A percentile compares a stretch with the other conserved stretches of the same genome.
These are phyloP conservation scores for Gopherus evgoodei DNA, from an alignment of 2,113 vertebrate species.

Conservation along the genomic window DNA sequence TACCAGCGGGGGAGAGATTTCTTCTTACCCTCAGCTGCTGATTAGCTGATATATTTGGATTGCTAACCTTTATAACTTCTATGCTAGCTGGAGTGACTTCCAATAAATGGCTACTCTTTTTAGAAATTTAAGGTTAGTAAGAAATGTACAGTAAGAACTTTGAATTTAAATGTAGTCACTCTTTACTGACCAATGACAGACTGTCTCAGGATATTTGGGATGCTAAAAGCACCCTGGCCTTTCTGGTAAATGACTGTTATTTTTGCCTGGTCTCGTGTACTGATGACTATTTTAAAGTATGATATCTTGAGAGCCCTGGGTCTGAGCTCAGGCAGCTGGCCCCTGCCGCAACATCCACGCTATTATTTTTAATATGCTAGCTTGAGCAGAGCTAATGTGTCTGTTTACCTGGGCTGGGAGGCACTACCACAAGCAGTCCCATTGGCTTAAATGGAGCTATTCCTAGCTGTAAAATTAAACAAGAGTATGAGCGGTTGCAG, in stretches of 20 bases:
- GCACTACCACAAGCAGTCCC: not conserved
- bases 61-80: conserved; percentile 67
- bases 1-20: conserved; percentile 63
- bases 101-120: conserved; percentile 56
- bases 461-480: not conserved
- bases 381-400: not conserved
- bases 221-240: conserved; percentile 1
- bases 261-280: conserved; percentile 32
- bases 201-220: conserved; percentile 31
- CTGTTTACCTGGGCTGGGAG: not conserved
- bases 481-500: not conserved
- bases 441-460: not conserved
- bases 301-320: conserved; percentile 21
- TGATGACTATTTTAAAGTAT: conserved; percentile 44
- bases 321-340: not conserved
- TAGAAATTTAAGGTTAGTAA: conserved; percentile 59
- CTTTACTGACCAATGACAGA: conserved; percentile 22
- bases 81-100: conserved; percentile 36
- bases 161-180: conserved; percentile 55
- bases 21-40: conserved; percentile 52
- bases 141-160: conserved; percentile 36
- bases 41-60: conserved; percentile 54
- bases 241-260: conserved; percentile 41
- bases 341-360: not conserved
- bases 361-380: not conserved